Base-by-base conservation (phyloP, 37 sponge, comb jelly and placozoan genomes). In the Corticium candelabrum region DNA sequence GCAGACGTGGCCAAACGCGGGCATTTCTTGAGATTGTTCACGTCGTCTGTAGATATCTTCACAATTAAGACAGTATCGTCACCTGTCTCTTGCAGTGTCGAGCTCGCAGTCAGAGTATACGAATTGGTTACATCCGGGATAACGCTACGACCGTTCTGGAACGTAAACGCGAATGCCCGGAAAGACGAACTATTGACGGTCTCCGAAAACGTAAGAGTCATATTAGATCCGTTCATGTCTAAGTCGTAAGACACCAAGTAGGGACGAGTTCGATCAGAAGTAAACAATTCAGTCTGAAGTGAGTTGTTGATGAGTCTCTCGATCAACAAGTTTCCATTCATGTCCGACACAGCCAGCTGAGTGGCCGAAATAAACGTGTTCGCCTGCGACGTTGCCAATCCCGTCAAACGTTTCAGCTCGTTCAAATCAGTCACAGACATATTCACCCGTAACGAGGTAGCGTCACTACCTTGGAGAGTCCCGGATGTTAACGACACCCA, bases 201-300 rank as follows among this genome's bases (percentile, higher is more conserved):
- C 37, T 92, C 93, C 37, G 89, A 88, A 80, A 92, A 92, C 3
- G 81, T 37, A 40, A 92, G 56, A 0, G 80, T 70, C n/a, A 92
- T 57, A 1, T 50, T 27, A 36, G 87, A 89, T 4, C 69, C 57
- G 41, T 88, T 82, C 80, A 92, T 78, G 76, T 92, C 83, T 0
- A 92, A 69, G 41, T 92, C 89, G 77, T 86, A 92, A 62, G 82
- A 62, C 38, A 82, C 79, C 67, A 92, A 81, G 7, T 34, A 15
- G 0, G 93, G 93, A 5, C 80, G 27, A 4, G 87, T 86, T 7
- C 67, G 78, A 81, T 92, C 93, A 11, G 43, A 68, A 1, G 67
- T 79, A 72, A 84, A 88, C 39, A 75, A 57, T 67, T 86, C 34
- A 3, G 88, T 89, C 57, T 79, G 75, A 37, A 41, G 41, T 29